Percentiles rank a stretch among this genome's conserved stretches.
Evolutionary conservation across 2,113 vertebrate genomes (phyloP).

Genomic region (Mixornis gularis): DNA sequence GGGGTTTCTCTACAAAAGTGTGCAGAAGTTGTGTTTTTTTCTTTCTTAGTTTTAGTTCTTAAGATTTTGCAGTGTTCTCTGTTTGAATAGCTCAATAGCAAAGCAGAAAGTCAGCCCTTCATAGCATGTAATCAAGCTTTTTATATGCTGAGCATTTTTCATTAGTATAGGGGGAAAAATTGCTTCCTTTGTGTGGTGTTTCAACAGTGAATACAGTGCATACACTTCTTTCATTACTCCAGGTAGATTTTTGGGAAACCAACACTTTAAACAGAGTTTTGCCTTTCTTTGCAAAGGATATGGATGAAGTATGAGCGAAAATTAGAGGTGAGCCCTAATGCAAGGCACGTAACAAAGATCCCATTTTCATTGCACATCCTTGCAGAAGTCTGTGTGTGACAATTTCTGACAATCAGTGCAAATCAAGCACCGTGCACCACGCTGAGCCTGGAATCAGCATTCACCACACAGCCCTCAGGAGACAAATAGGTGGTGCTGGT

Average conservation of each 20-base stretch:
- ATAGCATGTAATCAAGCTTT: constrained; percentile 64
- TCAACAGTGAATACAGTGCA: neutral
- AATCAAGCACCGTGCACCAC: neutral
- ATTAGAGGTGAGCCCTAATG: neutral
- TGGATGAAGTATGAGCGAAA: neutral
- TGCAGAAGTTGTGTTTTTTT: constrained; percentile 53
- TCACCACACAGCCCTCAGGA: neutral
- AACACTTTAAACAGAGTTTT: neutral
- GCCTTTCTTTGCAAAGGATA: neutral
- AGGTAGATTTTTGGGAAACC: neutral
- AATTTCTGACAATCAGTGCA: constrained; percentile 14
- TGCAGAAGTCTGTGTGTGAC: neutral
- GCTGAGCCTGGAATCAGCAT: constrained; percentile 18
- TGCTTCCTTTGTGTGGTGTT: neutral
- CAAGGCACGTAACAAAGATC: neutral
- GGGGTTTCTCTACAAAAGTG: constrained; percentile 26
- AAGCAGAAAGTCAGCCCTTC: constrained; percentile 59
- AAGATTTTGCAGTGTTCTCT: constrained; percentile 44
- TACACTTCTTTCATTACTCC: neutral
- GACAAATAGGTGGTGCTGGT: neutral
- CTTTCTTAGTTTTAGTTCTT: constrained; percentile 36
- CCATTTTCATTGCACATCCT: neutral
- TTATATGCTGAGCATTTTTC: constrained; percentile 59
- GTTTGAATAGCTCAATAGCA: constrained; percentile 56
- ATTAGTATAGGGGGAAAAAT: constrained; percentile 1